Percentiles rank a stretch among this genome's conserved stretches.
These are phyloP conservation scores for Pholis gunnellus DNA, from an alignment of 2,113 vertebrate species.

Conservation along the genomic window DNA sequence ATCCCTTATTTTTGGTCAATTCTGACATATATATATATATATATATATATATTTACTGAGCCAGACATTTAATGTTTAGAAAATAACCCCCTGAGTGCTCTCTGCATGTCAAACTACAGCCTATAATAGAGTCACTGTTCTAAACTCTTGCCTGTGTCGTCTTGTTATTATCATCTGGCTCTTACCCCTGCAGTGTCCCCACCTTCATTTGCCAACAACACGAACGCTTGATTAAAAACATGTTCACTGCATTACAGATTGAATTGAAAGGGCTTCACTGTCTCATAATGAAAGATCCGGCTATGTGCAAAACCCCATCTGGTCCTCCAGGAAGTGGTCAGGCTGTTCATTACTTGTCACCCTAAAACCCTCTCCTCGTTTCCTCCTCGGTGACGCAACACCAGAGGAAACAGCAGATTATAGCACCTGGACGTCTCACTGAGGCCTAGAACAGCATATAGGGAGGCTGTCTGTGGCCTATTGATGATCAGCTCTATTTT, in stretches of 20 bases:
- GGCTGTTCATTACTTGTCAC: conserved; percentile 34
- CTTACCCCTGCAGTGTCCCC: background rate
- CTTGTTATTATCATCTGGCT: background rate
- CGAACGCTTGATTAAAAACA: background rate
- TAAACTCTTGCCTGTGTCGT: background rate
- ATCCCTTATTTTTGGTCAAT: background rate
- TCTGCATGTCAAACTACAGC: background rate
- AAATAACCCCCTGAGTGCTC: background rate
- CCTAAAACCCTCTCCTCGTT: conserved; percentile 36
- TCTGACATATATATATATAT: background rate
- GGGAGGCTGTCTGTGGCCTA: background rate
- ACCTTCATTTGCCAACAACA: background rate
- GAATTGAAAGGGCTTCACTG: background rate
- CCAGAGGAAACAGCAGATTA: background rate
- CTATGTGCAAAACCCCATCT: conserved; percentile 6
- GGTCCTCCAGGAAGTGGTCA: conserved; percentile 41
- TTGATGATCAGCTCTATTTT: background rate
- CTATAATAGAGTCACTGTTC: background rate
- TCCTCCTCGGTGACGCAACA: conserved; percentile 16
- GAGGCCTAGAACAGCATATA: background rate
- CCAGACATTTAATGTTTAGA: background rate
- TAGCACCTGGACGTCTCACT: conserved; percentile 8
- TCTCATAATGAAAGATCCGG: background rate
- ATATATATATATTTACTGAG: background rate
- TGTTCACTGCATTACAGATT: background rate